A percentile compares a stretch with the other conserved stretches of the same genome.
phyloP scores from a whole-genome alignment of 2,888 invertebrate genomes.

The Melinopterus prodromus region DNA sequence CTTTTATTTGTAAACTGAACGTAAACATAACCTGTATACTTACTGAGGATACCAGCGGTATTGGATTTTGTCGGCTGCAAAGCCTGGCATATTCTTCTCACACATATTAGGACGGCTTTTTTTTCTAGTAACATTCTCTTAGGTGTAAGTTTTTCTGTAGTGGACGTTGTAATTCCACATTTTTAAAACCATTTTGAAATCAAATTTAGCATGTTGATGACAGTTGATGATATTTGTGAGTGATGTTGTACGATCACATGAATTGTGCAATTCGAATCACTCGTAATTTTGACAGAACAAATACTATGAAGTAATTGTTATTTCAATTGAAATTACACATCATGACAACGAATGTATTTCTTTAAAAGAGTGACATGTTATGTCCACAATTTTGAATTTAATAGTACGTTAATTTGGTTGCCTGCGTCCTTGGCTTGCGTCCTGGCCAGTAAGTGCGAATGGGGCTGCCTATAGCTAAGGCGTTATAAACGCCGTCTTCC shows the following conservation, averaged over 20 bases:
- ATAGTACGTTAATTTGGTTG: too few relatives aligned
- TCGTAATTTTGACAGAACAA: too few relatives aligned
- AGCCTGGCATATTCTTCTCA: not conserved
- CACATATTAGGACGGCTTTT: not conserved
- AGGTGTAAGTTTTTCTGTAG: not conserved
- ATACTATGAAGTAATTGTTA: too few relatives aligned
- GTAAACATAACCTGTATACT: constrained; percentile 21
- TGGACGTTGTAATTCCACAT: constrained; percentile 11
- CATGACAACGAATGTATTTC: too few relatives aligned
- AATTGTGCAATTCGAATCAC: not conserved
- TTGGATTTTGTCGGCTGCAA: constrained; percentile 13
- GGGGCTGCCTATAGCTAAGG: too few relatives aligned
- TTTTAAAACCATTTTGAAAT: not conserved
- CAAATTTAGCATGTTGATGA: constrained; percentile 9
- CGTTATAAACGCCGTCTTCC: too few relatives aligned
- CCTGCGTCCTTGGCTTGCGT: too few relatives aligned
- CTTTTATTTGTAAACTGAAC: not conserved
- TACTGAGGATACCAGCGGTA: constrained; percentile 37
- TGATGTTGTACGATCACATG: not conserved
- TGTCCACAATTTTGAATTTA: too few relatives aligned
- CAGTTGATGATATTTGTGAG: not conserved
- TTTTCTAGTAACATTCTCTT: not conserved
- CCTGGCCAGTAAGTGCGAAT: too few relatives aligned
- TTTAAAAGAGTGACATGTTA: too few relatives aligned
- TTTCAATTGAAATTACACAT: too few relatives aligned